These are phyloP conservation scores for Perizoma affinitatum DNA, from an alignment of 2,888 invertebrate genomes.

Conservation along the genomic window DNA sequence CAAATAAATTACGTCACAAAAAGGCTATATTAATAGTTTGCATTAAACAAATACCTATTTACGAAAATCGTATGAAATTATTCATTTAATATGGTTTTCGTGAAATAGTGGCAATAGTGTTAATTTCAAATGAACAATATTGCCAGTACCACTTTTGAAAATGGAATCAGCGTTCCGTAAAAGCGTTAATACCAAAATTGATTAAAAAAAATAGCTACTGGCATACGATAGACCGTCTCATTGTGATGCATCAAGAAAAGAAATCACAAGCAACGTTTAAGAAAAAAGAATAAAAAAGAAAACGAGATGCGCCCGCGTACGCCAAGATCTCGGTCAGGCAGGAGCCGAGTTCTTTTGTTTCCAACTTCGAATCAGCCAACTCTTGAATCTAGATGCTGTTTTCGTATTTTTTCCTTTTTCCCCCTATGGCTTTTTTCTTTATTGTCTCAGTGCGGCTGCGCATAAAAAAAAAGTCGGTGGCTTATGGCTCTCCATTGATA, in stretches of 20 bases:
- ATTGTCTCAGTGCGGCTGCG: slow-evolving; percentile 78
- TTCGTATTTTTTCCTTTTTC: slow-evolving; percentile 68
- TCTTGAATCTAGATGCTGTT: slow-evolving; percentile 83
- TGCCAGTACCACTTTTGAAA: slow-evolving; percentile 5
- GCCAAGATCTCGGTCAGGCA: slow-evolving; percentile 82
- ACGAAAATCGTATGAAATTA: too few species aligned
- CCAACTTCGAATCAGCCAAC: slow-evolving; percentile 81
- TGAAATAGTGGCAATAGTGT: too few species aligned
- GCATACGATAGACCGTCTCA: slow-evolving; percentile 76
- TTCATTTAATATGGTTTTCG: too few species aligned
- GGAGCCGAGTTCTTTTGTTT: slow-evolving; percentile 82
- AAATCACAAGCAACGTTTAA: slow-evolving; percentile 74
- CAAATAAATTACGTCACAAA: too few species aligned
- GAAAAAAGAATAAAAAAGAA: slow-evolving; percentile 64
- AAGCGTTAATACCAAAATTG: slow-evolving; percentile 48
- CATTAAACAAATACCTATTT: too few species aligned
- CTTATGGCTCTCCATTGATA: slow-evolving; percentile 84
- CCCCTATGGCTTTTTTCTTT: slow-evolving; percentile 76
- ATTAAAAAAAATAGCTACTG: slow-evolving; percentile 71
- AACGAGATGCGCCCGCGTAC: slow-evolving; percentile 77
- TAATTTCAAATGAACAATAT: too few species aligned
- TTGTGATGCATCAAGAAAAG: slow-evolving; percentile 80
- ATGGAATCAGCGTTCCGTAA: slow-evolving; percentile 3
- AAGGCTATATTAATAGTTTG: too few species aligned
- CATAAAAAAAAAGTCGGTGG: slow-evolving; percentile 77